phyloP scores from a whole-genome alignment of 2,113 vertebrate genomes.

The Cygnus atratus region DNA sequence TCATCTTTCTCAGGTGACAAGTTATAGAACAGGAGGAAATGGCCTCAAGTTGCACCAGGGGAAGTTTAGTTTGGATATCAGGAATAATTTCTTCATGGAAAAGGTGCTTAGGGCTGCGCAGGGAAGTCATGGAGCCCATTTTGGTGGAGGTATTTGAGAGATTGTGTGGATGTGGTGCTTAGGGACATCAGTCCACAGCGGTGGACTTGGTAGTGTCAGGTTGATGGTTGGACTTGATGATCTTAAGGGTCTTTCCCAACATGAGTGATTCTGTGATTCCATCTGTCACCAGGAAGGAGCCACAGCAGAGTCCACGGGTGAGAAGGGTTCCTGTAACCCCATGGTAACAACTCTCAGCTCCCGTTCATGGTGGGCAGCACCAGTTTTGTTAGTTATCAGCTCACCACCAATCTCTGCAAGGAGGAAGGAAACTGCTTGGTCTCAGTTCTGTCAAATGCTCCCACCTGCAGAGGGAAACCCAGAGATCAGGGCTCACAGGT shows the following conservation, averaged over 20 bases:
- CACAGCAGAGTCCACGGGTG: rapidly evolving
- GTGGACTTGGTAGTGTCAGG: background rate
- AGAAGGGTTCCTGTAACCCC: background rate
- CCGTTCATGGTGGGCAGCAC: background rate
- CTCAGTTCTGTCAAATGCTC: background rate
- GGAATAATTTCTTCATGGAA: background rate
- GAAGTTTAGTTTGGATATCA: background rate
- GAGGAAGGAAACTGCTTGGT: background rate
- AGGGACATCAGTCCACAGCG: too few relatives aligned
- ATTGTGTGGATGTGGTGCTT: background rate
- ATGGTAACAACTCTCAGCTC: background rate
- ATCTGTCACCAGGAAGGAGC: background rate
- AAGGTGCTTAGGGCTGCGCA: background rate
- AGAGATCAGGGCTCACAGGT: background rate
- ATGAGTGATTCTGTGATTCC: background rate
- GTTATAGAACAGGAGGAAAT: background rate
- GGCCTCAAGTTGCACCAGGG: background rate
- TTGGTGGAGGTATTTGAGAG: background rate
- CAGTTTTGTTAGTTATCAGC: background rate
- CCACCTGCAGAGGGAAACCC: background rate
- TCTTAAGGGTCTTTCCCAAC: background rate
- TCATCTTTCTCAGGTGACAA: background rate
- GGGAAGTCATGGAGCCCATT: too few relatives aligned
- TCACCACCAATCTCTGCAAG: background rate
- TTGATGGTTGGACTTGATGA: background rate